Base-by-base conservation (phyloP, 2,888 invertebrate genomes). In the Yponomeuta plumbellus region DNA sequence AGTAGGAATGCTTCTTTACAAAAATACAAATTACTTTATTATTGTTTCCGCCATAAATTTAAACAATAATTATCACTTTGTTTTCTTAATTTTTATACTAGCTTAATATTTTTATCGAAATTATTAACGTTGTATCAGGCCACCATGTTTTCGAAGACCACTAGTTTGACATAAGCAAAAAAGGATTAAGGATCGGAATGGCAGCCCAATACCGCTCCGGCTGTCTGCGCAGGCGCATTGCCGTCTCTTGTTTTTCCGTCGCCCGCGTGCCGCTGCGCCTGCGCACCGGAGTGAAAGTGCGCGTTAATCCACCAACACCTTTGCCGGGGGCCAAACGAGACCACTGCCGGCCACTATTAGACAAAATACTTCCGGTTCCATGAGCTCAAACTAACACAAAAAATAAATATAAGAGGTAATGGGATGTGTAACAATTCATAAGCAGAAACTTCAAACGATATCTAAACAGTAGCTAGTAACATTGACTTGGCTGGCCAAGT, bases 281-380 rank as follows among this genome's bases (percentile, higher is more conserved):
- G 85, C 85, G 76, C 74, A 70, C 72, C 73, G 71, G 70, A 83
- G 88, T 83, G 88, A 89, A 89, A 88, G 88, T 86, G 78, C 70
- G 73, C 69, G 77, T 81, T 52, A 52, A 52, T 52, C 80, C 78
- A 80, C 77, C 74, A 73, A 81, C 83, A 83, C 81, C 80, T 81
- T 59, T 22, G 59, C 59, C 57, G 57, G 11, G n/a, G 57, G 59
- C 59, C 59, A 57, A 57, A 57, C 11, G 44, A 13, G 44, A 17
- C 44, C 21, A 59, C 22, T 22, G 21, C 4, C 11, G 21, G 21
- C 21, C 23, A 23, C 23, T 21, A 23, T 59, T 23, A 59, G 59
- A 11, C 23, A 59, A 20, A 22, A 22, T 21, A 21, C 59, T 59
- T 59, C 23, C 59, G 23, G 59, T 58, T 21, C 22, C 11, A 1